Evolutionary conservation across 2,888 invertebrate genomes (phyloP), one percentile per base, ranked within the genome.

Genomic region (Temnothorax unifasciatus): DNA sequence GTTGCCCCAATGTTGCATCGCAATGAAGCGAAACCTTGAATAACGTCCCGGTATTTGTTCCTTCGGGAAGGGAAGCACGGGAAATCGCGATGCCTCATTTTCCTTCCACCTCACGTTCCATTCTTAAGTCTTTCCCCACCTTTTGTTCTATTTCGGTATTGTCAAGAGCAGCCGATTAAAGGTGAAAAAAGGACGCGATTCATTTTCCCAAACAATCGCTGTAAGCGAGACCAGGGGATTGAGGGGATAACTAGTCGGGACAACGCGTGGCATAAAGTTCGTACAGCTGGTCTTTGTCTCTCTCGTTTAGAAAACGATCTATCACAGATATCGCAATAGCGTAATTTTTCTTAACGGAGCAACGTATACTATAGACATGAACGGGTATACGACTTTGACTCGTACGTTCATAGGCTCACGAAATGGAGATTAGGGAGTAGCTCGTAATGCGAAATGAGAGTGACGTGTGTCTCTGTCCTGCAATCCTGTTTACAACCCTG

Each of bases 11-110:
- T 77, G 77, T 75, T 85, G 90, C 86, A 87, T 91, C 77, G 57
- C 77, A 88, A 92, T 86, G 84, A 88, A 86, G 68, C 85, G 83
- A 61, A 86, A 89, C 75, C 84, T 86, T 83, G 85, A 89, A 85
- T 87, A 86, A 90, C 81, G 83, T 64, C 50, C 63, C 59, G 73
- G 57, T 74, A 87, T 90, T 90, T 89, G 85, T 89, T 89, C 64
- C 76, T 34, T 18, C 44, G 44, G 21, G 25, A 47, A 50, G 34
- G 68, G 44, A 47, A 18, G 29, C n/a, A 21, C 44, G 75, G 61
- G 59, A 76, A 89, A 84, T 69, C 63, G 82, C 18, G 50, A 41
- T 29, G 57, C 9, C 61, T 47, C 69, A 59, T 54, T 83, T 75
- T 59, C 75, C 64, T 29, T 59, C 41, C 76, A 25, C 41, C 64